Conservation (phyloP, 2,888 invertebrate genomes). For the Hyposoter dolosus region DNA sequence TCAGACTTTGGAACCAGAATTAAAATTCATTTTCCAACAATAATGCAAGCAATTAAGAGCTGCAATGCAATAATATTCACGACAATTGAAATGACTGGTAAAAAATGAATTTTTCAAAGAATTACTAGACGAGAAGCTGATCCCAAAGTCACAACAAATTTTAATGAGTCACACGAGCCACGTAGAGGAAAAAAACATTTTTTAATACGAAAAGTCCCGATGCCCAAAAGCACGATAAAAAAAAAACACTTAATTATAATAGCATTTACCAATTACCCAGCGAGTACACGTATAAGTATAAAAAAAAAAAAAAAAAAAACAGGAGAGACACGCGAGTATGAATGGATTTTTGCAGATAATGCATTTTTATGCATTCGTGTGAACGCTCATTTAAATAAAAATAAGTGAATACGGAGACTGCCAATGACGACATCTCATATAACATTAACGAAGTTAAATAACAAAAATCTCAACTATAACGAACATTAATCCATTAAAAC, state of each 20-base stretch:
- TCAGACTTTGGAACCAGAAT: neutral
- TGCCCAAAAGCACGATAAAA: slow-evolving; percentile 7
- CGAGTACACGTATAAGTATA: slow-evolving; percentile 37
- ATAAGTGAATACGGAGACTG: slow-evolving; percentile 67
- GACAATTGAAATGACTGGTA: neutral
- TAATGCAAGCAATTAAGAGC: neutral
- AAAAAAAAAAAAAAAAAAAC: no score
- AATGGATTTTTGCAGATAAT: slow-evolving; percentile 42
- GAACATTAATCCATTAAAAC: slow-evolving; percentile 50
- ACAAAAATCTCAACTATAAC: slow-evolving; percentile 45
- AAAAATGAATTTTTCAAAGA: neutral
- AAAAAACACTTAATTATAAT: slow-evolving; percentile 13
- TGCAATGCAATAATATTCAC: neutral
- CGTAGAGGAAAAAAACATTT: neutral
- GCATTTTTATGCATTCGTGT: slow-evolving; percentile 43
- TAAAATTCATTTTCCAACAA: neutral
- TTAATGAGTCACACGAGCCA: no score
- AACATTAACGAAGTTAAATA: slow-evolving; percentile 55
- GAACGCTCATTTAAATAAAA: slow-evolving; percentile 23
- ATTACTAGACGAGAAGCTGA: neutral
- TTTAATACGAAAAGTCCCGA: neutral
- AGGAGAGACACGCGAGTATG: slow-evolving; percentile 36
- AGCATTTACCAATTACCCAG: slow-evolving; percentile 3
- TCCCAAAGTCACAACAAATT: neutral
- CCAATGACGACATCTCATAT: slow-evolving; percentile 71